phyloP scores from a whole-genome alignment of 2,888 invertebrate species.

The Papilio gigon region DNA sequence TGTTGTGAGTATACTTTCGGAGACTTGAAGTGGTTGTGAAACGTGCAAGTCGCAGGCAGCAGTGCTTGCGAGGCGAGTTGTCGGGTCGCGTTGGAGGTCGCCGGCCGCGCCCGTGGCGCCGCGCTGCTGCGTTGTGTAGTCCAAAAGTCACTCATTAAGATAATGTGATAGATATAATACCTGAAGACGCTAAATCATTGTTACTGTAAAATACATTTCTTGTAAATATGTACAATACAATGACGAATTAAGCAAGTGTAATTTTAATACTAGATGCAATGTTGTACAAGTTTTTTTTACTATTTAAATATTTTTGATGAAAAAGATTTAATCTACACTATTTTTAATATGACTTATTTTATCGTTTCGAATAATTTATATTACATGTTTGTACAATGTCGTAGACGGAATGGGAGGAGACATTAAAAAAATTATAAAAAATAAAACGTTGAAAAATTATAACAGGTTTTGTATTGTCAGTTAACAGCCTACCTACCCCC shows the following conservation, averaged over 20 bases:
- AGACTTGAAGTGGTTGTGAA: slow-evolving; percentile 66
- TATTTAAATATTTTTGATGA: slow-evolving; percentile 72
- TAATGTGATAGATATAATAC: slow-evolving; percentile 81
- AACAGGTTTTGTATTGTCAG: slow-evolving; percentile 72
- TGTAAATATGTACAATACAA: slow-evolving; percentile 82
- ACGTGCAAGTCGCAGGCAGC: slow-evolving; percentile 51
- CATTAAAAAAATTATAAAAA: slow-evolving; percentile 81
- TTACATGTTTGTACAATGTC: slow-evolving; percentile 80
- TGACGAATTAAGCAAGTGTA: slow-evolving; percentile 75
- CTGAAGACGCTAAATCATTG: slow-evolving; percentile 82
- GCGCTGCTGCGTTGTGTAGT: slow-evolving; percentile 47
- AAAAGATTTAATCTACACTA: slow-evolving; percentile 81
- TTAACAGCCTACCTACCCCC: slow-evolving; percentile 60
- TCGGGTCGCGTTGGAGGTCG: slow-evolving; percentile 51
- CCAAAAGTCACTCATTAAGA: slow-evolving; percentile 54
- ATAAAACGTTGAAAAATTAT: slow-evolving; percentile 78
- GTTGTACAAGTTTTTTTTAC: slow-evolving; percentile 78
- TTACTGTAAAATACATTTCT: slow-evolving; percentile 79
- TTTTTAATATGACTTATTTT: slow-evolving; percentile 81
- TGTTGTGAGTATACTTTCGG: slow-evolving; percentile 57
- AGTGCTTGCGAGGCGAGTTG: slow-evolving; percentile 46
- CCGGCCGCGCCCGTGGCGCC: slow-evolving; percentile 45
- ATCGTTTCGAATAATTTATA: slow-evolving; percentile 82
- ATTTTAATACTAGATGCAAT: slow-evolving; percentile 80
- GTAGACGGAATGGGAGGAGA: slow-evolving; percentile 73